Conservation (phyloP, 2,888 invertebrate species). For the Elgonia sp. region DNA sequence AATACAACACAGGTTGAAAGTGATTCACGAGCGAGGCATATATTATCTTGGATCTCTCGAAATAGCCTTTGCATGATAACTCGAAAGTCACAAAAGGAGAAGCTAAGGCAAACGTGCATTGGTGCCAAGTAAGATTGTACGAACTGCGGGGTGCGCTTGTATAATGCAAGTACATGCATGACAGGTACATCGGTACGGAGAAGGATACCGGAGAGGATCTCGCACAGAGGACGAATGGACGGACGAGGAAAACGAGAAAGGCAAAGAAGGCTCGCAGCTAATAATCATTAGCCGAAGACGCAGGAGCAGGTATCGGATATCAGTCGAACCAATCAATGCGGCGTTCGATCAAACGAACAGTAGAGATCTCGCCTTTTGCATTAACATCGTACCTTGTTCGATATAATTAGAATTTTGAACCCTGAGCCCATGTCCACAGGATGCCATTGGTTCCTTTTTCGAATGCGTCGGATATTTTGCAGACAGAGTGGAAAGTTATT, state of each 20-base stretch:
- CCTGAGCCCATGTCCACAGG: conserved; percentile 13
- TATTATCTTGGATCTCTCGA: conserved; percentile 74
- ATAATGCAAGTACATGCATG: conserved; percentile 77
- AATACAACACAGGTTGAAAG: conserved; percentile 68
- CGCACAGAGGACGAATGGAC: conserved; percentile 71
- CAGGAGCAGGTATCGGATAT: conserved; percentile 84
- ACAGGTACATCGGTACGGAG: conserved; percentile 72
- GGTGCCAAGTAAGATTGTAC: conserved; percentile 78
- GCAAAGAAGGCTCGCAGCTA: conserved; percentile 81
- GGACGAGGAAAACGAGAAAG: conserved; percentile 75
- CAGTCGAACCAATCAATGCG: conserved; percentile 83
- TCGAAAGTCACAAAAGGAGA: conserved; percentile 73
- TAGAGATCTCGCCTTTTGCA: conserved; percentile 69
- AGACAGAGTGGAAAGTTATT: conserved; percentile 20
- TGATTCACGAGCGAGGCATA: conserved; percentile 70
- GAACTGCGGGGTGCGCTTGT: conserved; percentile 78
- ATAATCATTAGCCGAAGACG: conserved; percentile 84
- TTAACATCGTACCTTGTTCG: conserved; percentile 63
- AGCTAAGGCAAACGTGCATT: conserved; percentile 63
- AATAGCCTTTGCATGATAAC: conserved; percentile 73
- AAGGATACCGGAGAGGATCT: conserved; percentile 70
- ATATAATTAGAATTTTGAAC: conserved; percentile 72
- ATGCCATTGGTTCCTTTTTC: conserved; percentile 46
- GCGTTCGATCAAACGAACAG: conserved; percentile 81
- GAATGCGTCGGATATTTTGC: conserved; percentile 45